phyloP scores from a whole-genome alignment of 92 coral and sea anemone species.

The Diadumene lineata region DNA sequence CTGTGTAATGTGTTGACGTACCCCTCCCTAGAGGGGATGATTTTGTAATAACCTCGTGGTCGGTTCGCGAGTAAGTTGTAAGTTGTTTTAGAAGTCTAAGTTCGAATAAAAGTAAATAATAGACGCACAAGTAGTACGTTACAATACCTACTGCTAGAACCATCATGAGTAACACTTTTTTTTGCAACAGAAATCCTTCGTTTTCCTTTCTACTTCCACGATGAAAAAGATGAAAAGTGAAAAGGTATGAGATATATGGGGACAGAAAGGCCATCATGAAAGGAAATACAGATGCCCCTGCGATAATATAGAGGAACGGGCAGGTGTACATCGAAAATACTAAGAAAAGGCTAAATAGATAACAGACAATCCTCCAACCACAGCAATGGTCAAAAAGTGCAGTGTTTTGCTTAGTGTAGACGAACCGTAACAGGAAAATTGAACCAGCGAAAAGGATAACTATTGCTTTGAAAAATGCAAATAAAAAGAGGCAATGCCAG shows the following conservation, averaged over 20 bases:
- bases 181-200: constrained; percentile 27
- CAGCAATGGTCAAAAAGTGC: not conserved
- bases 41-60: no score
- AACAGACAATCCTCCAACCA: not conserved
- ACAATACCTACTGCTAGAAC: not conserved
- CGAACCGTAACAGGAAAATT: constrained; percentile 32
- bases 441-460: constrained; percentile 40
- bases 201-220: constrained; percentile 49
- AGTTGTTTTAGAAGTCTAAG: no score
- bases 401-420: constrained; percentile 8
- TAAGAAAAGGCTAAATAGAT: constrained; percentile 3
- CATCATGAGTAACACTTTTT: constrained; percentile 31
- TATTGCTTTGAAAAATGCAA: constrained; percentile 50
- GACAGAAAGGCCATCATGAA: constrained; percentile 57
- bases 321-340: constrained; percentile 19
- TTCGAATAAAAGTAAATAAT: no score
- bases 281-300: constrained; percentile 31
- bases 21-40: no score
- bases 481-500: constrained; percentile 25
- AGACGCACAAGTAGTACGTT: no score
- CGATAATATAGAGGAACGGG: not conserved
- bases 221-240: constrained; percentile 41
- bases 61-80: no score
- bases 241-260: constrained; percentile 51
- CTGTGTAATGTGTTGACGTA: no score